Evolutionary conservation across 2,113 vertebrate species (phyloP), one percentile per base, ranked within the genome.

Genomic region (Apus apus): DNA sequence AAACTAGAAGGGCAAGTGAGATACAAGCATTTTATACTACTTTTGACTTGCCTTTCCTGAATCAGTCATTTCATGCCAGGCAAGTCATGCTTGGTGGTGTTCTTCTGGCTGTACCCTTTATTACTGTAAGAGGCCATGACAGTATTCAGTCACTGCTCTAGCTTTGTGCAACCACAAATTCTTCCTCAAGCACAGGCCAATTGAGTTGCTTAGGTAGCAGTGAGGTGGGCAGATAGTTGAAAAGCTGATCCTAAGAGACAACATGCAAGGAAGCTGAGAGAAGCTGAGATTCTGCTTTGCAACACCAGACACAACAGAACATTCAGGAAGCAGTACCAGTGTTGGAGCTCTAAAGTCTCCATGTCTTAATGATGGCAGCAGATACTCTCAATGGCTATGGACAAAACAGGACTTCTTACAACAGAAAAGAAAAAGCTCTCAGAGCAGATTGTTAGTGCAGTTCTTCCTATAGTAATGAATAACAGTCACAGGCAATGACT

Each of bases 401-500:
- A 87, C n/a, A 89, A 94, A 91, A 75, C 73, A 86, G 83, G 86
- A 92, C 70, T 40, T 96, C 90, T 92, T 87, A 93, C 68, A 75
- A 94, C 53, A 90, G 86, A 30, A 75, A 45, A 56, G 34, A 46
- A 30, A 26, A 67, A 51, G 29, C 21, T 56, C 68, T 80, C 20
- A 22, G 54, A 82, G 72, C 60, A 88, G 48, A 93, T 93, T 92
- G 64, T 92, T 90, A 93, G 56, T 36, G 67, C 70, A 94, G 83
- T 54, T 96, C 93, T 96, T 94, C 90, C 89, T 95, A 95, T 25
- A 92, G 93, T 93, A 96, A 96, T 81, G 92, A 97, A 61, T 78
- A 97, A 96, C 93, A 92, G 80, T 61, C 67, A 46, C 67, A 82
- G 90, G 93, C 90, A 92, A 92, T n/a, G 95, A 81, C 58, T 83